Evolutionary conservation across 2,888 invertebrate species (phyloP), one percentile per base, ranked within the genome.

Genomic region (Perdita meconis): DNA sequence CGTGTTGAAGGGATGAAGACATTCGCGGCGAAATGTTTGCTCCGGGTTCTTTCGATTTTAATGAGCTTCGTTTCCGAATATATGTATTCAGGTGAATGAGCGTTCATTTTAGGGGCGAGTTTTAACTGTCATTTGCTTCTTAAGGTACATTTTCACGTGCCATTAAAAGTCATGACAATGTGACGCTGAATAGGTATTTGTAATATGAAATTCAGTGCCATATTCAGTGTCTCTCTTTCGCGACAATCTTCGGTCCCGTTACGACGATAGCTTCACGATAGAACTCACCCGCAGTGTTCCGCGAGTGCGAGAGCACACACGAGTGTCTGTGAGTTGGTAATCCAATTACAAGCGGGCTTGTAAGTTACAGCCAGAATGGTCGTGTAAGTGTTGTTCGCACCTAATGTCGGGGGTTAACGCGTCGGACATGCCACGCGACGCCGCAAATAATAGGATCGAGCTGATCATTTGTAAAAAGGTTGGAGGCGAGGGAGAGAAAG

Each of bases 281-380:
- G 34, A 34, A 22, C 34, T 34, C 40, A 26, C 42, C 34, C 47
- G 34, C 24, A 42, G 5, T 70, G 57, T 80, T 72, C 55, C 24
- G n/a, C 19, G 34, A n/a, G 70, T 22, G 10, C n/a, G 36, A n/a
- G 70, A 75, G 55, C 67, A 57, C 42, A 19, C 50, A 70, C 59
- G 59, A 66, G 68, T 68, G 80, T 74, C 61, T 53, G 60, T 71
- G 72, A 83, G 71, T 76, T 73, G 47, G 69, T 84, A 84, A 84
- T 84, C 82, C 84, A 84, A 84, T 84, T 82, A 78, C 74, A 65
- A 81, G 78, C 40, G 70, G 67, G 78, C 73, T 72, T 63, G 78
- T 74, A 67, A 67, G 69, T 64, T 65, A 56, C 61, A 53, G 34
- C 22, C 36, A 59, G 59, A 40, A 61, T 63, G 68, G 68, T 66